phyloP scores from a whole-genome alignment of 2,113 vertebrate species.

The Castor canadensis region DNA sequence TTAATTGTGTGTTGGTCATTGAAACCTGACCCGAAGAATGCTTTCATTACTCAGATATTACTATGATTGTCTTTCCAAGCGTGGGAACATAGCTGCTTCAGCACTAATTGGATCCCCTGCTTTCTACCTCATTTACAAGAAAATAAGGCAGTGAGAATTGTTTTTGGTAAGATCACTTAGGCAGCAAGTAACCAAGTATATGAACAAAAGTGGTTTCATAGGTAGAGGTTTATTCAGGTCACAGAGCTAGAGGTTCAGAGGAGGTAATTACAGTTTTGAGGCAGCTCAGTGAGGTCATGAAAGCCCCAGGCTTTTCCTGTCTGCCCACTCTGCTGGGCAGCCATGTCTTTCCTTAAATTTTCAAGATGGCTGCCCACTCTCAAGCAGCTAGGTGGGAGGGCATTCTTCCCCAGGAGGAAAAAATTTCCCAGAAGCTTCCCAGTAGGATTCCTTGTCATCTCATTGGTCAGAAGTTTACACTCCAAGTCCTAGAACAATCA shows the following conservation, averaged over 20 bases:
- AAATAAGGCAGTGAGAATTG: not conserved
- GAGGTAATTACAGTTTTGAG: not conserved
- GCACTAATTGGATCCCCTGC: not conserved
- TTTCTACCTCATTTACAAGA: not conserved
- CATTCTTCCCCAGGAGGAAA: not conserved
- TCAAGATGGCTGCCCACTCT: not conserved
- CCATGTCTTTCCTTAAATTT: not conserved
- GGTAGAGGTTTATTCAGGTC: not conserved
- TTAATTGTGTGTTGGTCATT: not conserved
- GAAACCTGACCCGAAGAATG: not conserved
- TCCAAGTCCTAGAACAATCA: not conserved
- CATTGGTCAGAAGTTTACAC: not conserved
- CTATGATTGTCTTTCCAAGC: not conserved
- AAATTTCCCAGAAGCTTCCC: not conserved
- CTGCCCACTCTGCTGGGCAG: not conserved
- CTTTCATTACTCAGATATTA: not conserved
- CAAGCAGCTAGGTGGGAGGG: fast-evolving
- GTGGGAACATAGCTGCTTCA: not conserved
- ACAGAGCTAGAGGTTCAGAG: not conserved
- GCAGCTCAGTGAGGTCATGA: not conserved
- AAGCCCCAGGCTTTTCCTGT: not conserved
- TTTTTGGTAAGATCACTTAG: not conserved
- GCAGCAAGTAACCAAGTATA: not conserved
- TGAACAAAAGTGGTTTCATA: not conserved
- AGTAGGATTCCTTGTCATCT: not conserved